phyloP scores from a whole-genome alignment of 2,797 vertebrate genomes.

The Neopelma chrysocephalum region DNA sequence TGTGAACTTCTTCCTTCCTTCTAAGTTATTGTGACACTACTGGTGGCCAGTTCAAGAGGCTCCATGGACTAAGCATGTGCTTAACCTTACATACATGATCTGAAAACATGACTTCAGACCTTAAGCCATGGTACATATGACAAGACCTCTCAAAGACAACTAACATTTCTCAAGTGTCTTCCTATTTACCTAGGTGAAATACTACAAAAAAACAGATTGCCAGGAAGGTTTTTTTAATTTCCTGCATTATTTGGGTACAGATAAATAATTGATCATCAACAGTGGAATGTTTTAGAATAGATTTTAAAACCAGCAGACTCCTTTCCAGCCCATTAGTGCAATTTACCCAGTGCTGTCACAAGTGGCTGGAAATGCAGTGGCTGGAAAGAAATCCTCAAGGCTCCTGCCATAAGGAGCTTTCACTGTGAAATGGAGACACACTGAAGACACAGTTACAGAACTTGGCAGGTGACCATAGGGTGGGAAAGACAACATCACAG shows the following conservation, averaged over 20 bases:
- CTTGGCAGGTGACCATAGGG: neutral
- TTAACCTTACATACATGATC: neutral
- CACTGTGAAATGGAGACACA: neutral
- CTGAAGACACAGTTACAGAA: neutral
- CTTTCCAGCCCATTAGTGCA: neutral
- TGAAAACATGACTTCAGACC: neutral
- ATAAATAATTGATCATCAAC: neutral
- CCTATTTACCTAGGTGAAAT: neutral
- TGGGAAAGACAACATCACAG: neutral
- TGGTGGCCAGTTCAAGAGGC: neutral
- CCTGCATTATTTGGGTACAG: neutral
- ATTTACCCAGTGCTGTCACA: constrained; percentile 11
- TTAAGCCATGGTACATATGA: neutral
- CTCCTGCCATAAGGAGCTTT: constrained; percentile 18
- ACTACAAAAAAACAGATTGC: neutral
- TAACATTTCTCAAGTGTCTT: neutral
- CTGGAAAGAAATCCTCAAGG: neutral
- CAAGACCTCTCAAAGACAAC: neutral
- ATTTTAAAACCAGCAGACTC: neutral
- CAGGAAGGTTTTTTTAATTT: neutral
- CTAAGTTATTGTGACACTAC: neutral
- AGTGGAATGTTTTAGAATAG: neutral
- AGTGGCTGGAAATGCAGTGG: neutral
- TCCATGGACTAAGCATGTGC: neutral
- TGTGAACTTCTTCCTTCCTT: neutral